Percentiles rank a stretch among this genome's conserved stretches.
Conservation (phyloP, 2,888 invertebrate species). For the Ophion costatus region DNA sequence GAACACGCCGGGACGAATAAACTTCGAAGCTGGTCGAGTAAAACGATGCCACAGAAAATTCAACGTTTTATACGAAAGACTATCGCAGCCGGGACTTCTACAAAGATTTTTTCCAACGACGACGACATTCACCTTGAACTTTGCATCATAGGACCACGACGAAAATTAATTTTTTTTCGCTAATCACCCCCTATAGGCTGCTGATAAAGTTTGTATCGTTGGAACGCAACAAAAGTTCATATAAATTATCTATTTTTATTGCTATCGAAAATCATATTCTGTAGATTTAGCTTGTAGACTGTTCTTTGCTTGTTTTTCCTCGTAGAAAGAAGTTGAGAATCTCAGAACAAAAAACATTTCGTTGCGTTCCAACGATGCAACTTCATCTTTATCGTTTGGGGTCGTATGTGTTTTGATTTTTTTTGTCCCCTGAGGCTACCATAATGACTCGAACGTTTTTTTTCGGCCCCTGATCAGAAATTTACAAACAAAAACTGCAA, state of each 20-base stretch:
- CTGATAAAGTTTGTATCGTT: too few relatives aligned
- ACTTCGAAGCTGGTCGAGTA: background rate
- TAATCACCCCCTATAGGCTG: too few relatives aligned
- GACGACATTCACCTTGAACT: slow-evolving; percentile 24
- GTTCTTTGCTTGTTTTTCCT: too few relatives aligned
- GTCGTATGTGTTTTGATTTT: background rate
- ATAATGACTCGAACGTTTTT: background rate
- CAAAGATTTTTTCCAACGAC: slow-evolving; percentile 47
- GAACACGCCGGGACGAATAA: background rate
- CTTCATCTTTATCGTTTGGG: background rate
- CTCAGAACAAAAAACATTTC: too few relatives aligned
- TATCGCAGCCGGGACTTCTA: slow-evolving; percentile 54
- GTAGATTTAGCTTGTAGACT: too few relatives aligned
- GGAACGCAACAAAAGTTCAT: too few relatives aligned
- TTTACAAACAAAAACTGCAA: background rate
- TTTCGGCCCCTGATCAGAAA: background rate
- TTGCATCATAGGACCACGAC: too few relatives aligned
- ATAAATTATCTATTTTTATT: too few relatives aligned
- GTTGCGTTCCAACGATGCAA: too few relatives aligned
- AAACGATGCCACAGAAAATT: slow-evolving; percentile 55
- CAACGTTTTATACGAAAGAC: slow-evolving; percentile 60
- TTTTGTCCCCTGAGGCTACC: background rate
- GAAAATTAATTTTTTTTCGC: too few relatives aligned
- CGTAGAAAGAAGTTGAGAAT: too few relatives aligned
- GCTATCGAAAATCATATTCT: too few relatives aligned